Conservation (phyloP, 1,140 invertebrate species). For the Littorina saxatilis region DNA sequence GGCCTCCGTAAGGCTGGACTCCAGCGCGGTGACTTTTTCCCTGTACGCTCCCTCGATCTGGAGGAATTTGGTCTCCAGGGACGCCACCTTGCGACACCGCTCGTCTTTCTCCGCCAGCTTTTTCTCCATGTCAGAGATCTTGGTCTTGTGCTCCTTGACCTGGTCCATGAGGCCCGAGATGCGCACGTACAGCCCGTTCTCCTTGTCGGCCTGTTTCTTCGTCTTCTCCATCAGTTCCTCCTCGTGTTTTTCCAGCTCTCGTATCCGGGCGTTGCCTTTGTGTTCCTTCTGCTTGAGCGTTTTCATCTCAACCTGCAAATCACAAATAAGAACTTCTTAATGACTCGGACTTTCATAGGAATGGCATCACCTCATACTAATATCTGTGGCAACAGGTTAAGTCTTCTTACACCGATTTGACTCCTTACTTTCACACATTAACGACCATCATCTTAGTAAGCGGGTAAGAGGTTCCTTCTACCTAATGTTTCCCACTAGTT, state of each 20-base stretch:
- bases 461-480: too few species aligned
- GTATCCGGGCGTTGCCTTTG: conserved; percentile 46
- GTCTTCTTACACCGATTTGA: too few species aligned
- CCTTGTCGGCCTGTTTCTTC: conserved; percentile 45
- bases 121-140: conserved; percentile 32
- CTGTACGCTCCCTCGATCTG: conserved; percentile 46
- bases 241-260: conserved; percentile 59
- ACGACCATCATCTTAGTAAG: too few species aligned
- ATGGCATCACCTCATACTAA: too few species aligned
- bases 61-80: conserved; percentile 39
- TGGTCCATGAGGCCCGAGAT: conserved; percentile 49
- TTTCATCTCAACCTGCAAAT: conserved; percentile 46
- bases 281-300: conserved; percentile 46
- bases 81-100: conserved; percentile 37
- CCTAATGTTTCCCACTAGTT: too few species aligned
- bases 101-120: conserved; percentile 46
- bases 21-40: conserved; percentile 35
- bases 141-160: conserved; percentile 37
- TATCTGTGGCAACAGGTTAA: too few species aligned
- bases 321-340: not conserved
- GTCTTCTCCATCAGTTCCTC: conserved; percentile 53
- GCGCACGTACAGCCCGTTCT: conserved; percentile 44
- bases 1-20: not conserved
- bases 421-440: too few species aligned
- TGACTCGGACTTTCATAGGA: too few species aligned